Conservation (phyloP, 2,888 invertebrate species). For the Hyalella azteca region DNA sequence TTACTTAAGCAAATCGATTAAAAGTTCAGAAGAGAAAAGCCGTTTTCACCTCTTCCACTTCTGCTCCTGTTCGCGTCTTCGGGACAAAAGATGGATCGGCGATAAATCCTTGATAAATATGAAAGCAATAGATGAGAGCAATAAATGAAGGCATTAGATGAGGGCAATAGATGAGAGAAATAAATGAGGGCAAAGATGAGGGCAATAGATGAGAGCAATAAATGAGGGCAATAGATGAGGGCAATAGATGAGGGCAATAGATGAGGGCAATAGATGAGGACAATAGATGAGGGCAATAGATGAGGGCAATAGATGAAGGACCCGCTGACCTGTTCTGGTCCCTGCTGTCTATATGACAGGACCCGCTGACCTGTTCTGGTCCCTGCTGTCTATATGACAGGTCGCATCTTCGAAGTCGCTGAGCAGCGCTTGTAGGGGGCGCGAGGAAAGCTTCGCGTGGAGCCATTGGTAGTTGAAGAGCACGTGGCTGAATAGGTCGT, state of each 20-base stretch:
- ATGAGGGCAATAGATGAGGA: too few species aligned
- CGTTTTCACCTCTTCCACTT: constrained; percentile 1
- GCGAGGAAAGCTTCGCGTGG: constrained; percentile 92
- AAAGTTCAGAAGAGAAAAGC: not conserved
- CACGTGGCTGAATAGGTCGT: constrained; percentile 88
- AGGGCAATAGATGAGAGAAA: too few species aligned
- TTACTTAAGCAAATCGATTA: too few species aligned
- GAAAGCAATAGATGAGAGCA: too few species aligned
- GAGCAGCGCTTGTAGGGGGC: constrained; percentile 91
- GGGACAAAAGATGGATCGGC: not conserved
- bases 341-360: constrained; percentile 76
- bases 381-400: constrained; percentile 78
- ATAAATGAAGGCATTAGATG: too few species aligned
- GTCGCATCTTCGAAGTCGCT: constrained; percentile 96
- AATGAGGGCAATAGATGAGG: too few species aligned
- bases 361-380: constrained; percentile 72
- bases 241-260: too few species aligned
- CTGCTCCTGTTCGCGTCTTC: not conserved
- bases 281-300: too few species aligned
- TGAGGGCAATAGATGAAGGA: too few species aligned
- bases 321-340: constrained; percentile 74
- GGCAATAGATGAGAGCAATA: too few species aligned
- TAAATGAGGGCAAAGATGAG: too few species aligned
- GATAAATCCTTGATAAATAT: too few species aligned
- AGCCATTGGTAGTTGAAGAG: constrained; percentile 98